Evolutionary conservation across 2,888 invertebrate species (phyloP).

Genomic region (Dyspetes luteomarginatus): DNA sequence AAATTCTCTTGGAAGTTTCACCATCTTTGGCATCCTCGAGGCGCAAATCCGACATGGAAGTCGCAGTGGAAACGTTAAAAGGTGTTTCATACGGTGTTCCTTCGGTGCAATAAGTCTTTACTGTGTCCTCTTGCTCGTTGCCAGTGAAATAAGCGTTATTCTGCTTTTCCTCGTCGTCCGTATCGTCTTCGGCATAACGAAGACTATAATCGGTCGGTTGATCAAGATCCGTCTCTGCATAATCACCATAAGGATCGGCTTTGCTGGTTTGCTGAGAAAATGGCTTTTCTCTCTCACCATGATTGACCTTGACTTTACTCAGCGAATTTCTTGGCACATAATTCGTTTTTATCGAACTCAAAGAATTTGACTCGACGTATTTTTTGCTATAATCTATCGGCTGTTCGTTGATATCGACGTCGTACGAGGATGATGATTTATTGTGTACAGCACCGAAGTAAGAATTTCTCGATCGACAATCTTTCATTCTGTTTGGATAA

Average conservation of each 20-base stretch:
- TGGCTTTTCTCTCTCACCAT: conserved; percentile 71
- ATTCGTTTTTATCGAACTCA: conserved; percentile 54
- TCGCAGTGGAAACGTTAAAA: conserved; percentile 91
- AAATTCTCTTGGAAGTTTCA: conserved; percentile 69
- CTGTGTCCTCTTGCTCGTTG: conserved; percentile 88
- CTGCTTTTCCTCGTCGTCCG: conserved; percentile 85
- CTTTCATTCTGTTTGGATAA: conserved; percentile 43
- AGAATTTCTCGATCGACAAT: conserved; percentile 4
- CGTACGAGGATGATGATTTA: conserved; percentile 66
- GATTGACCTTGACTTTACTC: conserved; percentile 62
- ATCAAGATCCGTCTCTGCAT: conserved; percentile 95
- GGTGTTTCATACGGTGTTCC: conserved; percentile 93
- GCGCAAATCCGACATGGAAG: conserved; percentile 94
- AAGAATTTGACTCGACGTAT: conserved; percentile 81
- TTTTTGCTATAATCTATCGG: conserved; percentile 86
- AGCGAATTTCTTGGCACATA: conserved; percentile 54
- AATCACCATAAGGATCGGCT: conserved; percentile 85
- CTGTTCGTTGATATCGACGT: conserved; percentile 83
- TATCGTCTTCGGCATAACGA: conserved; percentile 93
- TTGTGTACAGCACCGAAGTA: conserved; percentile 31
- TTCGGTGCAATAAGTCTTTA: conserved; percentile 96
- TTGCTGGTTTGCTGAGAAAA: conserved; percentile 74
- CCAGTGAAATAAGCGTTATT: conserved; percentile 76
- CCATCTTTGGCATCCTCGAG: conserved; percentile 81
- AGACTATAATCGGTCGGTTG: conserved; percentile 97